A percentile compares a stretch with the other conserved stretches of the same genome.
Conservation (phyloP, 2,797 vertebrate species). For the Amblyraja radiata region DNA sequence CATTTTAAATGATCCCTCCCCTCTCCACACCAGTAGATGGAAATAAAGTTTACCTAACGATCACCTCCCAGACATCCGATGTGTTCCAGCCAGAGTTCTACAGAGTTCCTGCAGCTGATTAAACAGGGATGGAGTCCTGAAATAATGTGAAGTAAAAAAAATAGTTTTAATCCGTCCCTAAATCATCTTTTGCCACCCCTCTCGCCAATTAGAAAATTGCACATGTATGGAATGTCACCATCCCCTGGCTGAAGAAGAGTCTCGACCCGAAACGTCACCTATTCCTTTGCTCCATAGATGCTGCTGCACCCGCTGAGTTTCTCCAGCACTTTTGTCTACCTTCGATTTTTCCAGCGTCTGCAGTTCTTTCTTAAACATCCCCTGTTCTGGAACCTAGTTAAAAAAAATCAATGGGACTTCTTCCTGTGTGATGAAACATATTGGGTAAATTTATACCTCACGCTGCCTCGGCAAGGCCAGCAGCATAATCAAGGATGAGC, state of each 20-base stretch:
- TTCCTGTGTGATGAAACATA: background rate
- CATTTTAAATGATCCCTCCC: background rate
- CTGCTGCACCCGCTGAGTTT: no score
- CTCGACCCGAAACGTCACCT: no score
- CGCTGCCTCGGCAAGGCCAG: no score
- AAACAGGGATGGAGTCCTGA: conserved; percentile 49
- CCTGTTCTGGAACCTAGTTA: no score
- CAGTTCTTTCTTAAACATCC: conserved; percentile 38
- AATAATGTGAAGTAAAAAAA: conserved; percentile 45
- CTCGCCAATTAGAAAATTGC: conserved; percentile 72
- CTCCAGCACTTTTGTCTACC: no score
- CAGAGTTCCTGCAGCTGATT: conserved; percentile 43
- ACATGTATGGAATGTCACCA: conserved; percentile 72
- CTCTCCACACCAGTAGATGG: background rate
- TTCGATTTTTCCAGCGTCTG: no score
- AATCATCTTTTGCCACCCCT: conserved; percentile 74
- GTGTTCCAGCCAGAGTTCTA: conserved; percentile 16
- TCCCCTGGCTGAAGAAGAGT: no score
- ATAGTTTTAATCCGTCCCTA: conserved; percentile 49
- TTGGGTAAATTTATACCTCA: no score
- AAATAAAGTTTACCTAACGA: background rate
- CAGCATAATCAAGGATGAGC: no score
- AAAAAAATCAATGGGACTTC: background rate
- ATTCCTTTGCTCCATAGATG: no score
- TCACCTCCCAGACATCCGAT: conserved; percentile 3